Base-by-base conservation (phyloP, 2,797 vertebrate species). In the Euthynnus affinis region DNA sequence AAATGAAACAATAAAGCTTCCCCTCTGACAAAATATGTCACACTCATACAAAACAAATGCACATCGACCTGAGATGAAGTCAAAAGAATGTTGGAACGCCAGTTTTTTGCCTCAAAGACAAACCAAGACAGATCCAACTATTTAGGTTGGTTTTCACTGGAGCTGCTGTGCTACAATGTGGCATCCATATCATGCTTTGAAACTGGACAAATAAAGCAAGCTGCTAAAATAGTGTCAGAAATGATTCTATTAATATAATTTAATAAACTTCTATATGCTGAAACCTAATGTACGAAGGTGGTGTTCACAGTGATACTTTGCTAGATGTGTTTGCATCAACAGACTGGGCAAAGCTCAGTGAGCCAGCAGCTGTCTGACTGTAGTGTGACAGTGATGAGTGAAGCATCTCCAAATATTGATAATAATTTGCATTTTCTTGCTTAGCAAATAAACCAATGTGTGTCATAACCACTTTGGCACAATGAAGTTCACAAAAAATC, bases 71-170 rank as follows among this genome's bases (percentile, higher is more conserved):
- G 70, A 46, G 22, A 48, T 22, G 25, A 65, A 68, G 74, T 63
- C 48, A 59, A 32, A 76, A 60, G 29, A 86, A 89, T 42, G 76
- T 34, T n/a, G 7, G 76, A 48, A 56, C n/a, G 65, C 25, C 64
- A 63, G 75, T 61, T 84, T 64, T 46, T 17, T 10, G n/a, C 7
- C 56, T 85, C 22, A 65, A 68, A 84, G 64, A 83, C 88, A 61
- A 86, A 83, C 62, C 32, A 72, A 85, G 76, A 81, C 83, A 70
- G 63, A 80, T 72, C 66, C 64, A 58, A 80, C 60, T 65, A 1
- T 49, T 66, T n/a, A 9, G 5, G 40, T 34, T 25, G 0, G 15
- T 46, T 62, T 52, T 53, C 23, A 7, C 49, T 32, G 52, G 57
- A 78, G 55, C 78, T 48, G 80, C 83, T 87, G 69, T 73, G 74